Evolutionary conservation across 2,888 invertebrate species (phyloP), one percentile per base, ranked within the genome.

Genomic region (Pyralis farinalis): DNA sequence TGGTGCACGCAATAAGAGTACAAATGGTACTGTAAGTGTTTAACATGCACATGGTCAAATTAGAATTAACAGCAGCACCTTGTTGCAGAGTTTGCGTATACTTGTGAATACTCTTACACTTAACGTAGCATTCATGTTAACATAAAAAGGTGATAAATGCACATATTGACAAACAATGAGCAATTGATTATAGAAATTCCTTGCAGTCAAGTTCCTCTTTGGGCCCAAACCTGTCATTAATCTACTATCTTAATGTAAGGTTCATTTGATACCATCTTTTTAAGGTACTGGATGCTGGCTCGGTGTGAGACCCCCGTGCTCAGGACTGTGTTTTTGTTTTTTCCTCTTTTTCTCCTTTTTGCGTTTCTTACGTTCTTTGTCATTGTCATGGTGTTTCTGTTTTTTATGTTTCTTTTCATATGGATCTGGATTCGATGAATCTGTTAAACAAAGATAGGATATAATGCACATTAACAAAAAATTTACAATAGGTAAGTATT

Each of bases 391-490:
- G 27, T 97, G 91, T 73, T 97, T 97, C 67, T 97, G 96, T 74
- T 97, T 97, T 90, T 97, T 97, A 78, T 97, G 97, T 74, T 97
- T 97, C 91, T 97, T 97, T 70, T 97, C 97, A 63, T 97, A 97
- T 10, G 96, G 95, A 71, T 97, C 96, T 43, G 93, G 92, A 47
- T 91, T 91, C 46, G 91, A 90, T 21, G 92, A 90, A 69, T 92
- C 92, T 92, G 64, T 8, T 64, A 68, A 34, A 16, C 16, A 16
- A 16, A 16, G 3, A 16, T 16, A 16, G 4, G 16, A 16, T 16
- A 16, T 4, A 2, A 16, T 16, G 16, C 4, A 16, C 16, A 16
- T n/a, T n/a, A n/a, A n/a, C n/a, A n/a, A n/a, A n/a, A n/a, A n/a
- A n/a, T n/a, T n/a, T n/a, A n/a, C n/a, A n/a, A n/a, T n/a, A n/a